Percentiles rank a stretch among this genome's conserved stretches.
Conservation (phyloP, 2,113 vertebrate genomes). For the Phyllopteryx taeniolatus region DNA sequence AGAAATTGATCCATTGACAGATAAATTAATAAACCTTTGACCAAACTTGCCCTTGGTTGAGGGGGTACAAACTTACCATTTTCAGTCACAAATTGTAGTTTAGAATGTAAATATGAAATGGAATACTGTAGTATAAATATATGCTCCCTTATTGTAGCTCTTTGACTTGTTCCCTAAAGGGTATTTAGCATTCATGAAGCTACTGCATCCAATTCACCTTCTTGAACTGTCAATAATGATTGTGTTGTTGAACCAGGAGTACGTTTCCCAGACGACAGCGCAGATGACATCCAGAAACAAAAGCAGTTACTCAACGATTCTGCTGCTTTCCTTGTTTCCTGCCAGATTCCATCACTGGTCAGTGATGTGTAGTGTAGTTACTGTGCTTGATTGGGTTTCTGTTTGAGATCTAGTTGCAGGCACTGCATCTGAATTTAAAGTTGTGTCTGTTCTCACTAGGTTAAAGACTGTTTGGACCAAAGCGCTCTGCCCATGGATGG, state of each 20-base stretch:
- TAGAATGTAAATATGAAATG: too few species aligned
- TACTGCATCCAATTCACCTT: slow-evolving; percentile 6
- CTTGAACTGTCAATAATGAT: not conserved
- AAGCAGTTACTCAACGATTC: slow-evolving; percentile 94
- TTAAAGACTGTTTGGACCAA: slow-evolving; percentile 96
- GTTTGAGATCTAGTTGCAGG: not conserved
- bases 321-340: slow-evolving; percentile 88
- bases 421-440: not conserved
- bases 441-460: slow-evolving; percentile 62
- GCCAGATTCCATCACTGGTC: slow-evolving; percentile 94
- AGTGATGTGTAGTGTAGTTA: slow-evolving; percentile 46
- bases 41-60: too few species aligned
- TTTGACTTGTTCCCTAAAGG: not conserved
- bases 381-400: not conserved
- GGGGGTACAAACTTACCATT: too few species aligned
- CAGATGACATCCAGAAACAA: slow-evolving; percentile 90
- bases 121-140: too few species aligned
- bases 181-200: not conserved
- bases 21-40: too few species aligned
- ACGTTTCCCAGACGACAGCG: slow-evolving; percentile 84
- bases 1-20: too few species aligned
- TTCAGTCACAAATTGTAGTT: too few species aligned
- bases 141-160: not conserved
- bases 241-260: slow-evolving; percentile 76
- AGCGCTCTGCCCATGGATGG: slow-evolving; percentile 93